phyloP scores from a whole-genome alignment of 1,140 invertebrate species.

The Drosophila prosaltans region DNA sequence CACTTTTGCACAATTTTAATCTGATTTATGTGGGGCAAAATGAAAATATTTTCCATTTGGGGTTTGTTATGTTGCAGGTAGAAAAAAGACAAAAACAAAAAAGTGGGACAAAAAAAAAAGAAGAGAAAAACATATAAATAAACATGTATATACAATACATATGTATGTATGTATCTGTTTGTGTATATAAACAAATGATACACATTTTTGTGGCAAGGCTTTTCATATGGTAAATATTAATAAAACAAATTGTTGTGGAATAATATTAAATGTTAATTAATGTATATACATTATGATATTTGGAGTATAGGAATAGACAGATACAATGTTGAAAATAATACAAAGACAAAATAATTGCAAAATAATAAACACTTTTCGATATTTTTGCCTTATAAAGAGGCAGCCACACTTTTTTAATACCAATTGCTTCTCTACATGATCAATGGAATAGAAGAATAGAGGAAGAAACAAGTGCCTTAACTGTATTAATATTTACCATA shows the following conservation, averaged over 20 bases:
- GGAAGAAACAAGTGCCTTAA: too few relatives aligned
- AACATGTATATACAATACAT: neutral
- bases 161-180: neutral
- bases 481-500: too few relatives aligned
- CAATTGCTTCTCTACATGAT: too few relatives aligned
- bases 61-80: conserved; percentile 15
- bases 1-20: conserved; percentile 24
- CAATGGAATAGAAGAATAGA: too few relatives aligned
- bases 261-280: too few relatives aligned
- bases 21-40: conserved; percentile 23
- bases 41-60: conserved; percentile 21
- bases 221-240: conserved; percentile 1
- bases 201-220: too few relatives aligned
- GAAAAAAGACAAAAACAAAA: conserved; percentile 5
- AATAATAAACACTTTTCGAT: too few relatives aligned
- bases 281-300: neutral
- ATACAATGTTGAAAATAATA: neutral
- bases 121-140: neutral
- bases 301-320: neutral
- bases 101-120: neutral
- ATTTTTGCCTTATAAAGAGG: too few relatives aligned
- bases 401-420: too few relatives aligned
- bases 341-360: too few relatives aligned
- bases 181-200: neutral
- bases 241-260: neutral